phyloP scores from a whole-genome alignment of 2,797 vertebrate genomes.

The Taenioides sp. region DNA sequence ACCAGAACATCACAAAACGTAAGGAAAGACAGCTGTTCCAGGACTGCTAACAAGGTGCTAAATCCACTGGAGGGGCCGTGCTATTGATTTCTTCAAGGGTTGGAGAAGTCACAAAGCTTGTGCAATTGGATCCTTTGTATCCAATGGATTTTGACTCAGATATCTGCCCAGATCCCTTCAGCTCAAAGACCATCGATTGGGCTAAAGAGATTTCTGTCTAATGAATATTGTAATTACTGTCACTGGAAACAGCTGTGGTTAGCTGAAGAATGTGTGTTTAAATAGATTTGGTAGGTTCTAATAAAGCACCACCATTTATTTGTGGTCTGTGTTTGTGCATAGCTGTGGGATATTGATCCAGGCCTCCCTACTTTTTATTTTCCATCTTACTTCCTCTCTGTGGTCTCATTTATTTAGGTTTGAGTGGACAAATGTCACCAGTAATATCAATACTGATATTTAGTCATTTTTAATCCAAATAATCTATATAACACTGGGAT shows the following conservation, averaged over 20 bases:
- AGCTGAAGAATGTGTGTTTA: conserved; percentile 49
- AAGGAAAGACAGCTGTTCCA: conserved; percentile 55
- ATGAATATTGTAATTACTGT: conserved; percentile 70
- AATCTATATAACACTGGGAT: conserved; percentile 49
- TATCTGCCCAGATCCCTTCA: conserved; percentile 56
- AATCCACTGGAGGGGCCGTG: conserved; percentile 54
- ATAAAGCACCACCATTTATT: conserved; percentile 59
- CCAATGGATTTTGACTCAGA: conserved; percentile 63
- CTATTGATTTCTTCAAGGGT: conserved; percentile 56
- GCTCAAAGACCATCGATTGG: conserved; percentile 57
- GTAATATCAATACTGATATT: conserved; percentile 25
- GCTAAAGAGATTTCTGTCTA: conserved; percentile 52
- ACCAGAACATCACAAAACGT: conserved; percentile 42
- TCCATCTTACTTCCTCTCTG: conserved; percentile 26
- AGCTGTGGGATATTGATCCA: conserved; percentile 56
- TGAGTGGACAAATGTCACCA: conserved; percentile 23
- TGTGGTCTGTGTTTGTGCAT: conserved; percentile 61
- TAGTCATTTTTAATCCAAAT: conserved; percentile 47
- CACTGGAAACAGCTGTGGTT: conserved; percentile 38
- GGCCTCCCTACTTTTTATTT: conserved; percentile 19
- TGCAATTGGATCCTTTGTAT: conserved; percentile 66
- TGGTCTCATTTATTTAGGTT: not conserved
- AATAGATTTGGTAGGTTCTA: conserved; percentile 55
- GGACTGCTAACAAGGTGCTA: conserved; percentile 66
- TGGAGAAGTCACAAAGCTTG: conserved; percentile 55